phyloP scores from a whole-genome alignment of 2,888 invertebrate genomes.

The Ormyrus labotus region DNA sequence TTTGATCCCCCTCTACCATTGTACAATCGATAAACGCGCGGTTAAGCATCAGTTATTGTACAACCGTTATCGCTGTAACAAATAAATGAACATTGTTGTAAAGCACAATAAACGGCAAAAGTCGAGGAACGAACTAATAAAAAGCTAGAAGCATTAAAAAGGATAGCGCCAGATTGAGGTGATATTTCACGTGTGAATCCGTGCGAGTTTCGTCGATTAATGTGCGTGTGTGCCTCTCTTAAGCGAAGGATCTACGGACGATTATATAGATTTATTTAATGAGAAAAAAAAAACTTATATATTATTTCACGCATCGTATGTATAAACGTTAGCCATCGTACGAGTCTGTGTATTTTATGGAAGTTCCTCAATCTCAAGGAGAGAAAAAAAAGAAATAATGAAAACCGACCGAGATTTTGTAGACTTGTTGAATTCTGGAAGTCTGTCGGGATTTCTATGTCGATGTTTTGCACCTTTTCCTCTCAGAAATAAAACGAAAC shows the following conservation, averaged over 20 bases:
- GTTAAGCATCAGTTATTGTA: background rate
- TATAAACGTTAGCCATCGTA: constrained; percentile 55
- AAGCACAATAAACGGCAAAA: too few relatives aligned
- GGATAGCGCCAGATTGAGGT: background rate
- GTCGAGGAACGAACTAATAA: too few relatives aligned
- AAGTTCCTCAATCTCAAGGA: constrained; percentile 73
- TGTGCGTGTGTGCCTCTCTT: background rate
- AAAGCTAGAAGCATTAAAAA: too few relatives aligned
- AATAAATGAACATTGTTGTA: too few relatives aligned
- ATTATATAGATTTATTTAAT: too few relatives aligned
- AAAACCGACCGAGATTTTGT: constrained; percentile 70
- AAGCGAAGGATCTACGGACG: too few relatives aligned
- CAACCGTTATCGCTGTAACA: background rate
- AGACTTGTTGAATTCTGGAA: constrained; percentile 66
- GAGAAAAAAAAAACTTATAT: constrained; percentile 14
- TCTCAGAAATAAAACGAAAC: constrained; percentile 13
- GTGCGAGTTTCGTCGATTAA: background rate
- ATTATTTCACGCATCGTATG: constrained; percentile 15
- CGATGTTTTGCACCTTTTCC: constrained; percentile 59
- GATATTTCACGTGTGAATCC: background rate
- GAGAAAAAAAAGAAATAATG: background rate
- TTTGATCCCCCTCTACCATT: constrained; percentile 17
- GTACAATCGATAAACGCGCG: constrained; percentile 14
- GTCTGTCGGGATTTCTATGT: constrained; percentile 66
- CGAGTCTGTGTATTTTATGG: constrained; percentile 69